Evolutionary conservation across 2,888 invertebrate genomes (phyloP), one percentile per base, ranked within the genome.

Genomic region (Diplolepis rosae): DNA sequence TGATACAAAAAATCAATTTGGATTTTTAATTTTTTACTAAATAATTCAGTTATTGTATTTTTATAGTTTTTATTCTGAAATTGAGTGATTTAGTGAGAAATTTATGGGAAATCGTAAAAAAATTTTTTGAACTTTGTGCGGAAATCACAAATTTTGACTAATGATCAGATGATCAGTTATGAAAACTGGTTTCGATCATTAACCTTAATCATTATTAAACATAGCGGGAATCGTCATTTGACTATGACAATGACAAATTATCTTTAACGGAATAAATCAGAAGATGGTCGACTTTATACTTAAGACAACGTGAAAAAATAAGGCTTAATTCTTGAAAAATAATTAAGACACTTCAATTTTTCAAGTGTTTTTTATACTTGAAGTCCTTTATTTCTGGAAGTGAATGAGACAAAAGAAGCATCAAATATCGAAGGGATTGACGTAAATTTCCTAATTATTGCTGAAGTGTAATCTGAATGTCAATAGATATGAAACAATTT

Each of bases 221-320:
- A 56, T 56, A 39, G 24, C 56, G 56, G 24, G 35, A 56, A 39
- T 35, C 6, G 24, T 39, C 2, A 24, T n/a, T 56, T 24, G 35
- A 6, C 13, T 56, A n/a, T 56, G 56, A 56, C 35, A 35, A n/a
- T 56, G 56, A 56, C 35, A 35, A 22, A 39, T 56, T 35, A 56
- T 56, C 24, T 56, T 56, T 24, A 56, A 39, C 56, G 56, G 35
- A 56, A 24, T 24, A 56, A 18, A 56, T 35, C 56, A 56, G 22
- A 56, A 56, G 32, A 35, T 22, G 2, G 18, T 35, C 22, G 56
- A 56, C 56, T 56, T 56, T 32, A 35, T 4, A 22, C 18, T 18
- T 0, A 18, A 18, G 2, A 30, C 9, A 13, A 35, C 13, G n/a
- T n/a, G n/a, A n/a, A 35, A 24, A 54, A 35, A 39, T 1, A 3